Percentiles rank a stretch among this genome's conserved stretches.
Evolutionary conservation across 1,140 invertebrate genomes (phyloP).

Genomic region (Drosophila tani): DNA sequence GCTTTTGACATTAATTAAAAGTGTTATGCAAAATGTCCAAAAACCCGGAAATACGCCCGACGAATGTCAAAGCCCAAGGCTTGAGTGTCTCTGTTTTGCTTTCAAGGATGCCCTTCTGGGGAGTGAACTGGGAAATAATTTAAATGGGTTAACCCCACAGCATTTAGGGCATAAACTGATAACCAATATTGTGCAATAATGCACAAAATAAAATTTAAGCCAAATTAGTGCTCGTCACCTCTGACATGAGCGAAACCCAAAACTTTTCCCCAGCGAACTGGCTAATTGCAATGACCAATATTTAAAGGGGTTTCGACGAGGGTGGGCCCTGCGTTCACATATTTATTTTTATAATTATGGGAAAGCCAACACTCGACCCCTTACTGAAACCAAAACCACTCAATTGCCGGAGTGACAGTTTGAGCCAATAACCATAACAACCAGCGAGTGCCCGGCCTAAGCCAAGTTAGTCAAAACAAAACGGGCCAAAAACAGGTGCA

Average conservation of each 20-base stretch:
- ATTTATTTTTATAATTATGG: conserved; percentile 65
- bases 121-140: neutral
- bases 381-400: conserved; percentile 20
- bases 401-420: conserved; percentile 46
- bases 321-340: conserved; percentile 43
- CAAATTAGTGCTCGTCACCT: conserved; percentile 21
- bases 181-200: conserved; percentile 14
- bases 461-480: conserved; percentile 79
- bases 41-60: conserved; percentile 47
- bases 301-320: conserved; percentile 57
- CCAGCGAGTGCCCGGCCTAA: conserved; percentile 47
- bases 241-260: conserved; percentile 41
- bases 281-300: conserved; percentile 77
- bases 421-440: conserved; percentile 77
- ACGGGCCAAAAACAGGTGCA: conserved; percentile 71
- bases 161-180: neutral
- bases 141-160: neutral
- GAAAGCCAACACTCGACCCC: conserved; percentile 46
- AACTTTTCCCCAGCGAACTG: conserved; percentile 53
- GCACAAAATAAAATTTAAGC: neutral
- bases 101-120: conserved; percentile 19
- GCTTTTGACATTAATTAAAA: conserved; percentile 77
- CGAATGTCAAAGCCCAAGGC: conserved; percentile 42
- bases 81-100: neutral
- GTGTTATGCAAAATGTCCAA: conserved; percentile 65